These are phyloP conservation scores for Campoletis sonorensis DNA, from an alignment of 1,140 invertebrate species.

Conservation along the genomic window DNA sequence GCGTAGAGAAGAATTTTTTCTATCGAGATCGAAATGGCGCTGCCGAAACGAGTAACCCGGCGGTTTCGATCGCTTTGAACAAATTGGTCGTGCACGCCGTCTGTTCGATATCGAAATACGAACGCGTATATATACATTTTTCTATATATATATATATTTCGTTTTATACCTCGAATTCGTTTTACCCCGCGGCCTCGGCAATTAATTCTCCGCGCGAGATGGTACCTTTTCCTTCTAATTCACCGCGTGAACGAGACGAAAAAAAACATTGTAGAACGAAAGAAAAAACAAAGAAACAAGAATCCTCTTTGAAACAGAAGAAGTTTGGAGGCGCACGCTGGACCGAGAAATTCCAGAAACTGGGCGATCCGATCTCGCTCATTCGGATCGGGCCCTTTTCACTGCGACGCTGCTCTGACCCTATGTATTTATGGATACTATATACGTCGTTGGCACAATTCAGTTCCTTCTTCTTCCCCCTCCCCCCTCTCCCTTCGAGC, in stretches of 20 bases:
- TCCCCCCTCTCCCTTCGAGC: background rate
- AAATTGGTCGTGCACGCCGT: constrained; percentile 33
- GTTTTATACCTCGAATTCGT: constrained; percentile 28
- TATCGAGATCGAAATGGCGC: background rate
- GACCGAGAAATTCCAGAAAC: constrained; percentile 41
- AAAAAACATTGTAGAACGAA: background rate
- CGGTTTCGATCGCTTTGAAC: constrained; percentile 33
- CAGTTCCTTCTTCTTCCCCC: background rate
- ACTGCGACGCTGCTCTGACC: background rate
- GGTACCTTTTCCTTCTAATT: constrained; percentile 16
- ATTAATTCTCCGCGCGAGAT: constrained; percentile 37
- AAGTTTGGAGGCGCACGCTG: background rate
- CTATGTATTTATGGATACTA: background rate
- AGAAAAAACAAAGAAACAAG: background rate
- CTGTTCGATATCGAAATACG: constrained; percentile 19
- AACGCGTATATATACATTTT: background rate
- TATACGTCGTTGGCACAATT: background rate
- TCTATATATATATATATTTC: background rate
- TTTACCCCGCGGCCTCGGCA: constrained; percentile 21
- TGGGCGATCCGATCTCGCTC: constrained; percentile 41
- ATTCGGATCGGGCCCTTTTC: constrained; percentile 29
- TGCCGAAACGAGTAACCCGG: constrained; percentile 3
- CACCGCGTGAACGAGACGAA: constrained; percentile 13
- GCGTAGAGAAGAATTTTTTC: too few relatives aligned
- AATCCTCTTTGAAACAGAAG: background rate